Conservation (phyloP, 1,140 invertebrate species). For the Ceratina japonica region DNA sequence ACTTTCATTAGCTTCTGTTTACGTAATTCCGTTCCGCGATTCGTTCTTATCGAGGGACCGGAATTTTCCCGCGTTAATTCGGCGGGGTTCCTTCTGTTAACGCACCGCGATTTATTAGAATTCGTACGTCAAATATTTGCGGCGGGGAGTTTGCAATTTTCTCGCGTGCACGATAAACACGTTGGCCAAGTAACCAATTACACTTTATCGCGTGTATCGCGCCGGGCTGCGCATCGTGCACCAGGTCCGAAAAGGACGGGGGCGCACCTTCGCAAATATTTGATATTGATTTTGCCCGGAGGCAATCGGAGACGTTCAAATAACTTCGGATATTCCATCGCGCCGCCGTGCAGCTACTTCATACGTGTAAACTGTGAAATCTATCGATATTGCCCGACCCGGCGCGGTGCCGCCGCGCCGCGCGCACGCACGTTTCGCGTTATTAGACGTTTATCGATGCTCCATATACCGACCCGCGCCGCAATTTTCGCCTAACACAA, state of each 20-base stretch:
- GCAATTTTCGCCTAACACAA: no score
- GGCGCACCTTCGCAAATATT: conserved; percentile 17
- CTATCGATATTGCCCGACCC: conserved; percentile 13
- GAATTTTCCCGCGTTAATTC: neutral
- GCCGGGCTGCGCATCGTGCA: neutral
- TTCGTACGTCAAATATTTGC: neutral
- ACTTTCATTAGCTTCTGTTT: no score
- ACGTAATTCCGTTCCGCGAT: no score
- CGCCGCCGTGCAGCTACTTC: neutral
- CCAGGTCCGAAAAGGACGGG: neutral
- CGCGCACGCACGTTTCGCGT: neutral
- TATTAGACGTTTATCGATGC: conserved; percentile 27
- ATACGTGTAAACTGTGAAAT: conserved; percentile 29
- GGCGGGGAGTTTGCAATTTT: neutral
- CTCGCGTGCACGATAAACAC: neutral
- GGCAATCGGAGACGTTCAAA: conserved; percentile 28
- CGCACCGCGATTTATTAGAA: no score
- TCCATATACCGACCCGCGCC: neutral
- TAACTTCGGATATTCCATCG: conserved; percentile 33
- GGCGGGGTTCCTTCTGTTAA: neutral
- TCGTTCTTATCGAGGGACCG: neutral
- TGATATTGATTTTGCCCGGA: conserved; percentile 31
- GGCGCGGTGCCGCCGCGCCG: no score
- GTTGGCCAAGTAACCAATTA: conserved; percentile 1
- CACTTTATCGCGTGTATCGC: conserved; percentile 22